Base-by-base conservation (phyloP, 2,113 vertebrate genomes). In the Phyllostomus hastatus region DNA sequence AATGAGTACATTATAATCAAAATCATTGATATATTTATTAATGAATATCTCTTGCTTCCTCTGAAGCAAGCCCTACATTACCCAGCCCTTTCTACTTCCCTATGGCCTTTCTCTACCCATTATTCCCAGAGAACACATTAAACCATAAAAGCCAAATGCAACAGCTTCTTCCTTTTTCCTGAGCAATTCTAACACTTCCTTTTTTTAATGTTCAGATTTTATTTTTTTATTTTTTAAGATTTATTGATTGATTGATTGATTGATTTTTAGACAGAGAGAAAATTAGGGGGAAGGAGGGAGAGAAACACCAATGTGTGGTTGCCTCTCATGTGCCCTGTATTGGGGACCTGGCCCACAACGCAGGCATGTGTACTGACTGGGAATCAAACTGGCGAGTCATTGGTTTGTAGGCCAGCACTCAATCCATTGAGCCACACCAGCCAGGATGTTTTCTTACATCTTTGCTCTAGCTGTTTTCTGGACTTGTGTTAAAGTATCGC, bases 401-500 rank as follows among this genome's bases (percentile, higher is more conserved):
- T 57, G 54, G 54, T 57, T 57, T 17, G 20, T 20, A 57, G 54
- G 54, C 54, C 54, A 57, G 54, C 54, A 57, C 19, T 57, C 54
- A 57, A 57, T 57, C 54, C 54, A 57, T 20, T 57, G 54, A 57
- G 20, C 54, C 54, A 57, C 54, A 22, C 54, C 20, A 22, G 20
- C 54, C 20, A 54, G 17, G 54, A 20, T 57, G 54, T 61, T 61
- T 84, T 87, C 75, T 90, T 84, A 76, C 2, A 43, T 95, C 72
- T 92, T 88, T 86, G 22, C 85, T 84, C 84, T 67, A 80, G 24
- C 17, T 54, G 78, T 78, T 93, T 91, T 54, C 90, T 84, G 92
- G 41, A 72, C 67, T 66, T 38, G 28, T 41, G 31, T 95, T 80
- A 95, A 76, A 91, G 33, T 10, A 24, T 48, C 5, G 14, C 66